These are phyloP conservation scores for Aotus griseimembra DNA, from an alignment of 2,797 vertebrate species.

Conservation along the genomic window DNA sequence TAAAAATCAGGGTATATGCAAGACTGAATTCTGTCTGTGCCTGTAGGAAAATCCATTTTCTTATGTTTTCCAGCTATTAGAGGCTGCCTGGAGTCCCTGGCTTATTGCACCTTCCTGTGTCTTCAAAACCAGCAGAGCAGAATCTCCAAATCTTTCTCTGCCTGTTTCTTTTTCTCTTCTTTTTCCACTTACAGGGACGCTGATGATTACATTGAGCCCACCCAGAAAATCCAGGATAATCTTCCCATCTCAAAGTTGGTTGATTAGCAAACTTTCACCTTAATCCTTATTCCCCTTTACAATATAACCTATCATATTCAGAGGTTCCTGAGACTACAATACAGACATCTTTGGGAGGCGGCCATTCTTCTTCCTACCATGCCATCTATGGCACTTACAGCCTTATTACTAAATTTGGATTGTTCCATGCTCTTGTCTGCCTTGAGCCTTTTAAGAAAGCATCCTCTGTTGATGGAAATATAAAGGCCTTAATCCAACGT, in stretches of 20 bases:
- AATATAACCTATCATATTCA: background rate
- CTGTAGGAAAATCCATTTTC: background rate
- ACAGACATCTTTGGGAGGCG: accelerated
- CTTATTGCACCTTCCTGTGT: background rate
- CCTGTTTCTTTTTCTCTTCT: background rate
- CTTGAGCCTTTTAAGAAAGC: background rate
- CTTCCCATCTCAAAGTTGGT: background rate
- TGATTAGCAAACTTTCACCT: background rate
- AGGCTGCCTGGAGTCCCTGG: background rate
- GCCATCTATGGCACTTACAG: background rate
- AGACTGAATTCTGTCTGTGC: background rate
- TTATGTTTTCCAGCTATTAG: background rate
- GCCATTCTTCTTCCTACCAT: background rate
- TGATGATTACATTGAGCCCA: background rate
- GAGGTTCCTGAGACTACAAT: background rate
- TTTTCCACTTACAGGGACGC: background rate
- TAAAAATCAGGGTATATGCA: background rate
- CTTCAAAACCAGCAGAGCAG: background rate
- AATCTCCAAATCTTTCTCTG: background rate
- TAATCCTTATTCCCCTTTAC: background rate
- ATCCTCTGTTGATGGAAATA: background rate
- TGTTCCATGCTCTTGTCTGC: background rate
- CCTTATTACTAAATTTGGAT: background rate
- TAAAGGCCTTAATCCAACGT: background rate
- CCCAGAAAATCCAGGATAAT: background rate